Evolutionary conservation across 2,797 vertebrate species (phyloP).

Genomic region (Fistularia commersonii): DNA sequence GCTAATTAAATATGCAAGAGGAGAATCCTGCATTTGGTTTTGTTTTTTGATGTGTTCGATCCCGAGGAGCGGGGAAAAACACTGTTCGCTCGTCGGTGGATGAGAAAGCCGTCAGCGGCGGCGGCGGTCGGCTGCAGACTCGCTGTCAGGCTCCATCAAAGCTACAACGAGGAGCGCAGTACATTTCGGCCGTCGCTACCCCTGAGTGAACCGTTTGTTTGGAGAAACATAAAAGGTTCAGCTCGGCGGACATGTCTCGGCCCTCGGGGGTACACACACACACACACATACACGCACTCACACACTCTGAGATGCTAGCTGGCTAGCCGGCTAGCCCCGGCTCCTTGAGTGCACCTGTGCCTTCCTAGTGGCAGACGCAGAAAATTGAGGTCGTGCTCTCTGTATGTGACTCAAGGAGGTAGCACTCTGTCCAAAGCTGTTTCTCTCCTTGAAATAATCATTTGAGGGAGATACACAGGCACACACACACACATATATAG

Average conservation of each 20-base stretch:
- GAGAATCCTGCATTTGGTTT: neutral
- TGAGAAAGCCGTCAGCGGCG: too few species aligned
- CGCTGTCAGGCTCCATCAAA: constrained; percentile 44
- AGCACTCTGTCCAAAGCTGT: too few species aligned
- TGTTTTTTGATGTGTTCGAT: neutral
- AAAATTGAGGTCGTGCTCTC: constrained; percentile 72
- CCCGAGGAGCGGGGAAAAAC: constrained; percentile 7
- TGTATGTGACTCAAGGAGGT: constrained; percentile 52
- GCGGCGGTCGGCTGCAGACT: constrained; percentile 22
- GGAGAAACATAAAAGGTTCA: constrained; percentile 63
- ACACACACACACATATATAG: too few species aligned
- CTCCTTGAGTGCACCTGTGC: constrained; percentile 58
- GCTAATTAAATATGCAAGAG: neutral
- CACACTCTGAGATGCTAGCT: too few species aligned
- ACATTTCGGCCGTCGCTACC: constrained; percentile 33
- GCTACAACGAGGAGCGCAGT: constrained; percentile 41
- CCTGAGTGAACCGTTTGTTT: constrained; percentile 49
- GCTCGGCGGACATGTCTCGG: constrained; percentile 57
- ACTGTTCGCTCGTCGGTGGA: constrained; percentile 3
- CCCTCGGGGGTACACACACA: constrained; percentile 61
- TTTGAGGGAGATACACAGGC: too few species aligned
- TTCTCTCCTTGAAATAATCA: too few species aligned
- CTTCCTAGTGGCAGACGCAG: constrained; percentile 54
- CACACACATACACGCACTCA: too few species aligned
- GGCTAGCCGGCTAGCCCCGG: constrained; percentile 32